These are phyloP conservation scores for Drosophila mauritiana DNA, from an alignment of 1,140 invertebrate species.

Conservation along the genomic window DNA sequence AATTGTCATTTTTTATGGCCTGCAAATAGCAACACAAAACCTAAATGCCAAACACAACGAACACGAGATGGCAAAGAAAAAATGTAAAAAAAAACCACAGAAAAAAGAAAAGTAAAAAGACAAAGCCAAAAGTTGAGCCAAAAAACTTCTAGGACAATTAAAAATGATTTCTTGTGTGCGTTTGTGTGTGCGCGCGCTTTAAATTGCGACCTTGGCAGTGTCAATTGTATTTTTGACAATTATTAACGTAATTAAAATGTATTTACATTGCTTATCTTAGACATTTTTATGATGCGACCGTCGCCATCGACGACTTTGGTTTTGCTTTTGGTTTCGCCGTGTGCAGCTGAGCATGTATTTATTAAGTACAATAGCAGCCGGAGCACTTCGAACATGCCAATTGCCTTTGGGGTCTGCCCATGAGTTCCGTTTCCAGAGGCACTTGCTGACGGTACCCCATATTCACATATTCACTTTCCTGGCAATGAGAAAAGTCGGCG, in stretches of 20 bases:
- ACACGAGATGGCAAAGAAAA: conserved; percentile 22
- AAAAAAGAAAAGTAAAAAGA: conserved; percentile 15
- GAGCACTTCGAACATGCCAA: conserved; percentile 43
- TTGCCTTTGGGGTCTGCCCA: conserved; percentile 20
- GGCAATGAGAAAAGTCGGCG: conserved; percentile 41
- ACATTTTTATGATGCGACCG: conserved; percentile 65
- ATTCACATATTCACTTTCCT: conserved; percentile 57
- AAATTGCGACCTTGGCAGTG: conserved; percentile 76
- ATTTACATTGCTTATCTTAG: conserved; percentile 78
- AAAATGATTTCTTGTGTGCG: conserved; percentile 53
- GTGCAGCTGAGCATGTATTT: conserved; percentile 72
- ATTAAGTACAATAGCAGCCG: conserved; percentile 39
- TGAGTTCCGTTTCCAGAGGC: conserved; percentile 27
- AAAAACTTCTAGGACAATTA: conserved; percentile 80
- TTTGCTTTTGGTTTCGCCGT: conserved; percentile 43
- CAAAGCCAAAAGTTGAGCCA: conserved; percentile 35
- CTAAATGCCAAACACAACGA: conserved; percentile 41
- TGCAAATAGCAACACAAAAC: conserved; percentile 51
- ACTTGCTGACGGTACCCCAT: conserved; percentile 10
- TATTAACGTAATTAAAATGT: conserved; percentile 84
- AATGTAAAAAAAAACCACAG: conserved; percentile 6
- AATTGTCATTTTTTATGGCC: conserved; percentile 37
- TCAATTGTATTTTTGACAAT: conserved; percentile 81
- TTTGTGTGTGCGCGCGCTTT: conserved; percentile 25
- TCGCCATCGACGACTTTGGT: conserved; percentile 53